Conservation (phyloP, 1,140 invertebrate genomes). For the Neodiprion pinetum region DNA sequence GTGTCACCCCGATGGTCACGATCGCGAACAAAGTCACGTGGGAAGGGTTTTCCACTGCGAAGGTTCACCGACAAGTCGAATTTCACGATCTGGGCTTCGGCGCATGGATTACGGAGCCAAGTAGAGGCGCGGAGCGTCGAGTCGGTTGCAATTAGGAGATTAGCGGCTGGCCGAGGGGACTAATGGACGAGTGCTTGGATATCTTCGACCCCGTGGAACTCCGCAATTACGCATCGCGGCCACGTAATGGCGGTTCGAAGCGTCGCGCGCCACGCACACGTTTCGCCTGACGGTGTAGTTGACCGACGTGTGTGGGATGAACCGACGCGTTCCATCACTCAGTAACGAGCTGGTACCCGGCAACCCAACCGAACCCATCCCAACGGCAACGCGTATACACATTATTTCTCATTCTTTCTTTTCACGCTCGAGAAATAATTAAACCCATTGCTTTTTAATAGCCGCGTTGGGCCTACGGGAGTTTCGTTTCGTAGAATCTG, state of each 20-base stretch:
- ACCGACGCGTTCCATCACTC: slow-evolving; percentile 6
- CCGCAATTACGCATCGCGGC: not conserved
- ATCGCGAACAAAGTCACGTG: too few species aligned
- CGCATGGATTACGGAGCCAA: too few species aligned
- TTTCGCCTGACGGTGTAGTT: not conserved
- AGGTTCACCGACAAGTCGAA: too few species aligned
- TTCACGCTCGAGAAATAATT: slow-evolving; percentile 4
- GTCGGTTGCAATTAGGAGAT: too few species aligned
- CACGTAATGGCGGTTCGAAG: not conserved
- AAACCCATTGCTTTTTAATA: not conserved
- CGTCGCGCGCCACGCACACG: not conserved
- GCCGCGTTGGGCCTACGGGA: not conserved
- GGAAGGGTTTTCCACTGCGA: too few species aligned
- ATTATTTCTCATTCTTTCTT: slow-evolving; percentile 8
- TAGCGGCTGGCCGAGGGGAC: too few species aligned
- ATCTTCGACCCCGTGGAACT: too few species aligned
- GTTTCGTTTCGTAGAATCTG: not conserved
- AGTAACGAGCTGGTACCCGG: not conserved
- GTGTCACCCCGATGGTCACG: too few species aligned
- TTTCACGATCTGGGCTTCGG: too few species aligned
- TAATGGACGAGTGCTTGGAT: too few species aligned
- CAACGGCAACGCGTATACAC: not conserved
- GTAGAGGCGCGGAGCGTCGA: too few species aligned
- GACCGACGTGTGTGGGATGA: slow-evolving; percentile 6
- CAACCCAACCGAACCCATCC: not conserved